Base-by-base conservation (phyloP, 1,140 invertebrate species). In the Parasteatoda tepidariorum region DNA sequence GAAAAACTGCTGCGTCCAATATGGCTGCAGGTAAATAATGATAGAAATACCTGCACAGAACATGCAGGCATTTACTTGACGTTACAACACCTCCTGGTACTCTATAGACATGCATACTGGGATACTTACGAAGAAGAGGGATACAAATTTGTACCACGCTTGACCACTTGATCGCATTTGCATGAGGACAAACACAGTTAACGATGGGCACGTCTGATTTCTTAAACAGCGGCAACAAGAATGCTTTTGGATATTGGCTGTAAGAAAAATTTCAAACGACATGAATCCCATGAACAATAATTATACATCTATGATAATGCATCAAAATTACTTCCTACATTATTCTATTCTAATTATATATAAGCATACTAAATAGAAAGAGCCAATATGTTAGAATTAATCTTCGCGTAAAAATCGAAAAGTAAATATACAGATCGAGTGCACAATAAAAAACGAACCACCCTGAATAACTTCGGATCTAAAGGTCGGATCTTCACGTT, bases 111-210 rank as follows among this genome's bases (percentile, higher is more conserved):
- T 85, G 34, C 2, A 48, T 54, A 26, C 76, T 84, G 30, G 87
- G 87, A 66, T 87, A 73, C 55, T 85, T 81, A 13, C 83, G 28
- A 0, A 87, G 57, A 11, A 86, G 22, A 3, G 86, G 85, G 26
- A 68, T 38, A n/a, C 84, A 83, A 4, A 86, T 68, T 15, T 74
- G 38, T 41, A 83, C 73, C 9, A 87, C 61, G 64, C 91, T 89
- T 0, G 90, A 88, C 95, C 97, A 99, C 26, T 91, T 92, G 89
- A 98, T 96, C 5, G 96, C 57, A 66, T 87, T 85, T 9, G 11
- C 28, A 48, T 41, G 9, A 9, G 73, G 70, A 71, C 24, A 78
- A 22, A 59, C 86, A 55, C 62, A 86, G 41, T 79, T 85, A 33
- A 62, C 85, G 83, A 70, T 74, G 83, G 38, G 84, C 73, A 75